Base-by-base conservation (phyloP, 2,113 vertebrate genomes). In the Chrysemys picta region DNA sequence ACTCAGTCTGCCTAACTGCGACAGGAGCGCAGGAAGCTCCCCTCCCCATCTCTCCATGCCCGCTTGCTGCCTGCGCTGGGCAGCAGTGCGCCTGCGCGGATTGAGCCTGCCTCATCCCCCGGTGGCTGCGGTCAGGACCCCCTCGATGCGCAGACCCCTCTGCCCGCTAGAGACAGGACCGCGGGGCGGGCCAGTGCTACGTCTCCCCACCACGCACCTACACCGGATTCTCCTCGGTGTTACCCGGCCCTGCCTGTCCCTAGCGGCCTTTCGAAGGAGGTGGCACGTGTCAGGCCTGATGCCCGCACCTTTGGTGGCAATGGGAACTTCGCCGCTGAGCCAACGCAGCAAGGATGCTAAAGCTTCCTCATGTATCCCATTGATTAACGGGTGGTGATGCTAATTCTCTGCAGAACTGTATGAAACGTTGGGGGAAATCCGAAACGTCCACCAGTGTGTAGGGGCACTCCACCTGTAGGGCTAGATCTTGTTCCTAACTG, bases 1-100 rank as follows among this genome's bases (percentile, higher is more conserved):
- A 95, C 53, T 97, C 49, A 45, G 76, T 79, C 83, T 3, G 50
- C 83, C 76, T 24, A 97, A 97, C 94, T 97, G 97, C 97, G 97
- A 97, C 97, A 97, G 89, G 95, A 95, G 50, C 10, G 42, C 78
- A 86, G 62, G 59, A 89, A 4, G 84, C 31, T 76, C 25, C 85
- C 80, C 82, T 19, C 62, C 54, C 50, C 53, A 9, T 22, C 53
- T 54, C 75, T 88, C 78, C 38, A 10, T n/a, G 4, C 38, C 13
- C 31, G 56, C 5, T 38, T 25, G 14, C 88, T 87, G 87, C 38
- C 0, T 47, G 87, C 17, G 27, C 82, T 85, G n/a, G 22, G 24
- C 75, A 24, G 21, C 6, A 76, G 75, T 45, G 75, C 75, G 86
- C 35, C 45, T 52, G 1, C 35, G 10, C 9, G n/a, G 59, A 29